A percentile compares a stretch with the other conserved stretches of the same genome.
Conservation (phyloP, 2,888 invertebrate genomes). For the Dione vanillae region DNA sequence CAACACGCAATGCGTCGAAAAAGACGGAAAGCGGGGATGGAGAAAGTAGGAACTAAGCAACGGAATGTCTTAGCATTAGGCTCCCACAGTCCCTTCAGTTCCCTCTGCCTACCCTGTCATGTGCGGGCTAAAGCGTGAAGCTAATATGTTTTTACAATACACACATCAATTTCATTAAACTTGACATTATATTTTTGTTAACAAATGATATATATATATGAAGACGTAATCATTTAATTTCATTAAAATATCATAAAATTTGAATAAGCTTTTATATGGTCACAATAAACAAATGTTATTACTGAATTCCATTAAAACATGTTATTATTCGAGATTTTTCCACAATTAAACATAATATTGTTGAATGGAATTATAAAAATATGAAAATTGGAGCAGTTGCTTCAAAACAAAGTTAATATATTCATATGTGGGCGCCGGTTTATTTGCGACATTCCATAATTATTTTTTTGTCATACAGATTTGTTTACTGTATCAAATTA, state of each 20-base stretch:
- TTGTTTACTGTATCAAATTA: slow-evolving; percentile 33
- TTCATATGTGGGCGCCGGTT: slow-evolving; percentile 57
- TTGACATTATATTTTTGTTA: slow-evolving; percentile 14
- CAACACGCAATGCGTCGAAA: too few species aligned
- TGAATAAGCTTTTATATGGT: neutral
- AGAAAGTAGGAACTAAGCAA: too few species aligned
- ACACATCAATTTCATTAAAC: slow-evolving; percentile 15
- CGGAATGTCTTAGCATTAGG: too few species aligned
- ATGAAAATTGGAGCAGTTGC: slow-evolving; percentile 60
- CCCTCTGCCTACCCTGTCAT: too few species aligned
- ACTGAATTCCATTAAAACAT: neutral
- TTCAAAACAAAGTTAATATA: slow-evolving; percentile 61
- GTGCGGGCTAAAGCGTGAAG: too few species aligned
- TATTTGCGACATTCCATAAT: slow-evolving; percentile 55
- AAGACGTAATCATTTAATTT: slow-evolving; percentile 23
- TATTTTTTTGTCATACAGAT: slow-evolving; percentile 31
- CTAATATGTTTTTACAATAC: neutral
- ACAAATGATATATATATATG: slow-evolving; percentile 9
- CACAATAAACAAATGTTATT: slow-evolving; percentile 13
- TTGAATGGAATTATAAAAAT: slow-evolving; percentile 41
- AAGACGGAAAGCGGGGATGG: too few species aligned
- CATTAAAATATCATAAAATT: slow-evolving; percentile 13
- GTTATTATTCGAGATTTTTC: slow-evolving; percentile 8
- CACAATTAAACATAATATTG: slow-evolving; percentile 47
- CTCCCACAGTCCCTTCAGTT: too few species aligned